These are phyloP conservation scores for Lissocephala sabroskyi DNA, from an alignment of 2,888 invertebrate species.

Conservation along the genomic window DNA sequence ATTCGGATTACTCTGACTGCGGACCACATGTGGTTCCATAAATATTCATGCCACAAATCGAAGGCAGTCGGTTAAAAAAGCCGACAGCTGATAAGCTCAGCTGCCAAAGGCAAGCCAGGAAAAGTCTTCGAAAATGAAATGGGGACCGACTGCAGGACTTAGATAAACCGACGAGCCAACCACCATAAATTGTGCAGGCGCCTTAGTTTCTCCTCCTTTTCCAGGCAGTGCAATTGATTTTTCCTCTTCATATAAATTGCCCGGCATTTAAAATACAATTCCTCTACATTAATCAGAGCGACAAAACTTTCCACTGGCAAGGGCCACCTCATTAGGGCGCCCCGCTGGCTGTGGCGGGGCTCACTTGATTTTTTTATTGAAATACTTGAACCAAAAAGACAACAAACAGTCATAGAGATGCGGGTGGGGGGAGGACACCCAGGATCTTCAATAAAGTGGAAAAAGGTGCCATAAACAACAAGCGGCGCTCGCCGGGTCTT, in stretches of 20 bases:
- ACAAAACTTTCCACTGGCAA: no score
- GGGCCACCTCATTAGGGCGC: no score
- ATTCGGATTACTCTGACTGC: no score
- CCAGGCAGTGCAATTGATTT: conserved; percentile 34
- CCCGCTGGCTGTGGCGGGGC: no score
- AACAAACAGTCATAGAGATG: conserved; percentile 15
- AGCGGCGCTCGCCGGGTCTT: conserved; percentile 24
- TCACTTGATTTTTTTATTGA: conserved; percentile 37
- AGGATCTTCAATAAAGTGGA: conserved; percentile 62
- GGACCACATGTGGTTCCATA: conserved; percentile 46
- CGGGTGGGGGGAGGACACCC: neutral
- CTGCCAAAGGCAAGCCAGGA: neutral
- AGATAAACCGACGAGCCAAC: conserved; percentile 43
- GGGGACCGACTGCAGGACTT: conserved; percentile 37
- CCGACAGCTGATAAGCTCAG: conserved; percentile 58
- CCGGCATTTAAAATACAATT: conserved; percentile 48
- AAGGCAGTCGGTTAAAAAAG: no score
- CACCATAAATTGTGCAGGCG: conserved; percentile 63
- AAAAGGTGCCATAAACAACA: conserved; percentile 62
- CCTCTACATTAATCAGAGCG: neutral
- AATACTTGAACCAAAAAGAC: conserved; percentile 53
- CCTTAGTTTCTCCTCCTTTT: conserved; percentile 46
- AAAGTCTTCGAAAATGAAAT: conserved; percentile 18
- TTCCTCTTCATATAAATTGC: no score
- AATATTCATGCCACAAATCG: conserved; percentile 55